phyloP scores from a whole-genome alignment of 2,113 vertebrate genomes.

The Peromyscus polionotus region DNA sequence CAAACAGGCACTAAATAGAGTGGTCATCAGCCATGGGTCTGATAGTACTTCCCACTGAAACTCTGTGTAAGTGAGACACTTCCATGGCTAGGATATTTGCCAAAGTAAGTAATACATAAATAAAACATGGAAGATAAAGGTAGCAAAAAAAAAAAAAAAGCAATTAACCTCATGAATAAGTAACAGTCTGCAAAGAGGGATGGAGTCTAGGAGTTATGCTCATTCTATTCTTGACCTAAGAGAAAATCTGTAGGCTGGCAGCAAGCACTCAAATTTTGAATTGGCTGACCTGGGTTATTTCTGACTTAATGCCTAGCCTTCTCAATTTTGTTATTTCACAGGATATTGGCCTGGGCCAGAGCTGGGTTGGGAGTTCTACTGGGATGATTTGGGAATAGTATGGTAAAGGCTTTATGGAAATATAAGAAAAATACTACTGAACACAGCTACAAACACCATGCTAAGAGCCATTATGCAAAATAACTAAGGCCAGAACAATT shows the following conservation, averaged over 20 bases:
- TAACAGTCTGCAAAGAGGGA: neutral
- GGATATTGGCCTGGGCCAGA: neutral
- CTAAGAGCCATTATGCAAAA: constrained; percentile 52
- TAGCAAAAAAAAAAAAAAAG: neutral
- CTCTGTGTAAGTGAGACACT: neutral
- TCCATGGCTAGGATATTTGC: neutral
- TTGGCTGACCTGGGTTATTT: neutral
- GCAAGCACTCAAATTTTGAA: neutral
- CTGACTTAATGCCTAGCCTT: constrained; percentile 23
- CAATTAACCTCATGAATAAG: neutral
- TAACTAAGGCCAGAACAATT: constrained; percentile 18
- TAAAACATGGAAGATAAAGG: neutral
- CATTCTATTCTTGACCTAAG: neutral
- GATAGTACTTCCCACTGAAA: neutral
- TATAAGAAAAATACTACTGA: neutral
- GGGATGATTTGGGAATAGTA: neutral
- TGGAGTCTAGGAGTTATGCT: neutral
- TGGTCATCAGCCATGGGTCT: neutral
- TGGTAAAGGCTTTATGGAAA: neutral
- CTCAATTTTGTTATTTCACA: constrained; percentile 34
- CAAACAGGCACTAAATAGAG: neutral
- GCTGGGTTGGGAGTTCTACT: neutral
- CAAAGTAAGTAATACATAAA: neutral
- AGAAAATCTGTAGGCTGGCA: neutral
- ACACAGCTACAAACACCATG: neutral